Evolutionary conservation across 2,888 invertebrate genomes (phyloP), one percentile per base, ranked within the genome.

Genomic region (Leptura quadrifasciata): DNA sequence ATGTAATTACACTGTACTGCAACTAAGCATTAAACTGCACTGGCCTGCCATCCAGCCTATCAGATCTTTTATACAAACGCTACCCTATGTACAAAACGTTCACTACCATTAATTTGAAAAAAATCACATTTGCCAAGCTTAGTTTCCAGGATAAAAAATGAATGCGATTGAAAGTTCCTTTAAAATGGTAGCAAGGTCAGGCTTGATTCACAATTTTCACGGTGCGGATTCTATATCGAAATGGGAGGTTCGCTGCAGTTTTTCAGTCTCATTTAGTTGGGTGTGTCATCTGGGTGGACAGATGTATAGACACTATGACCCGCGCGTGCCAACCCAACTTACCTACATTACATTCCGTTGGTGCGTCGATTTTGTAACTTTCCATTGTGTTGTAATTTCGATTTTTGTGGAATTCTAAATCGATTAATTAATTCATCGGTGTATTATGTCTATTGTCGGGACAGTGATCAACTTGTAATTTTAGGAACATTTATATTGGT

Each of bases 51-150:
- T 69, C 68, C 74, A 76, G 54, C 72, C 67, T 39, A 75, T 54
- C 72, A 72, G 81, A 82, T 83, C 86, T 85, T 86, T 84, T 86
- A 86, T 86, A 86, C 79, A 69, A 74, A 80, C 73, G 72, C 79
- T 77, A 78, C 81, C 82, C 80, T 72, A 79, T 76, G 71, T 55
- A 71, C 70, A 72, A 76, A 82, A 82, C 84, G 79, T 81, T 83
- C 82, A 82, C 83, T 81, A 79, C 76, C 78, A 81, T 81, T 76
- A 76, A 76, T 76, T 69, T 75, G 81, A 84, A 84, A 80, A 77
- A 79, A 65, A 64, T 24, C 67, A 67, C 75, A 68, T 75, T 76
- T 61, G 73, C 77, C 74, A 73, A 75, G 75, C 75, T 69, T 18
- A 73, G 73, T 77, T 78, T 75, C 77, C 79, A 71, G 76, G 75